phyloP scores from a whole-genome alignment of 1,140 invertebrate species.

The Atopsyche davidsoni region DNA sequence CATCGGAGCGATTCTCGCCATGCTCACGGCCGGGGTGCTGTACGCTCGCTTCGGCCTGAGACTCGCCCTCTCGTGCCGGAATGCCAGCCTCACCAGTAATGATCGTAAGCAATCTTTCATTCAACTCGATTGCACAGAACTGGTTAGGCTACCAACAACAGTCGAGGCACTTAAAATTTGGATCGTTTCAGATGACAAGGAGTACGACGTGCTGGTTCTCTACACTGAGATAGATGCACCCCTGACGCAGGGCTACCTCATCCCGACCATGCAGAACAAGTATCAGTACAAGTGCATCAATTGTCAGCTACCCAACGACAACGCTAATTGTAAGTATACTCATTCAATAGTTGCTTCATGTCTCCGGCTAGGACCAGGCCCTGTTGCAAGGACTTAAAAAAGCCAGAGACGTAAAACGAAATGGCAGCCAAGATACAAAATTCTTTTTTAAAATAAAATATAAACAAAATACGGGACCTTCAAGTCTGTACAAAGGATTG shows the following conservation, averaged over 20 bases:
- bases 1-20: constrained; percentile 3
- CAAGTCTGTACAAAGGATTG: no score
- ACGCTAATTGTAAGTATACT: constrained; percentile 38
- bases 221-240: constrained; percentile 41
- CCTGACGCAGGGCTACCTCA: constrained; percentile 39
- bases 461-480: no score
- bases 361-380: no score
- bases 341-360: not conserved
- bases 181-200: constrained; percentile 40
- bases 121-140: not conserved
- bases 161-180: not conserved
- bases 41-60: constrained; percentile 19
- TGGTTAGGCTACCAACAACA: not conserved
- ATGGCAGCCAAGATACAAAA: no score
- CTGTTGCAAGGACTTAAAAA: no score
- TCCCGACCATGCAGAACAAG: constrained; percentile 43
- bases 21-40: constrained; percentile 10
- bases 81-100: not conserved
- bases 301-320: constrained; percentile 35
- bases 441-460: no score
- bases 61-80: constrained; percentile 10
- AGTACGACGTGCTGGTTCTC: constrained; percentile 45
- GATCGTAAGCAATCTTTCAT: constrained; percentile 8
- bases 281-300: constrained; percentile 43
- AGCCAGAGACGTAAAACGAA: no score